Evolutionary conservation across 2,888 invertebrate species (phyloP), one percentile per base, ranked within the genome.

Genomic region (Melangyna quadrimaculata): DNA sequence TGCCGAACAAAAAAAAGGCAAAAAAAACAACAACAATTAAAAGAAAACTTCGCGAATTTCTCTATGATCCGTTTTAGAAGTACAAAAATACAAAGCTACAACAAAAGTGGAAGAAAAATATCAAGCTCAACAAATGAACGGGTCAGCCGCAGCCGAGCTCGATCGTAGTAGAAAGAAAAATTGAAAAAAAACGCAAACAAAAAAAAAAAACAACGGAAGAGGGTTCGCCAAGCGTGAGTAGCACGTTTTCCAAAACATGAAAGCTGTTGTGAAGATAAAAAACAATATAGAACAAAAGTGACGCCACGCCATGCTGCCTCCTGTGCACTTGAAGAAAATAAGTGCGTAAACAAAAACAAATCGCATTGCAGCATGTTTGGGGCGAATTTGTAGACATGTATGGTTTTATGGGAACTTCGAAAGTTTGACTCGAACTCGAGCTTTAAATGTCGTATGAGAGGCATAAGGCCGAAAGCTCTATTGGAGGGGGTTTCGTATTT

Each of bases 311-410:
- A 32, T 12, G 72, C 69, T 51, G 32, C 63, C 19, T 79, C 48
- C 14, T 65, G 45, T 61, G 57, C 72, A 70, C 69, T 72, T 73
- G 48, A 57, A 22, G 37, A 37, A 22, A 17, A 55, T 2, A 37
- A 78, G 43, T 73, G 77, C 81, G 86, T 86, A 86, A 86, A 86
- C 81, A 86, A 81, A 86, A 86, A 86, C 86, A 86, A 80, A 77
- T 45, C 12, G 55, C 29, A 70, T 29, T 43, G 10, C 43, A 75
- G 43, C 71, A 71, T 74, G 84, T 61, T 75, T 69, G 61, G n/a
- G 8, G 75, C 84, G 84, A 84, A 84, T 72, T 63, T 32, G 22
- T 22, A n/a, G 22, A 32, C 19, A 45, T 14, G 29, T 10, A 6
- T 17, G 32, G 10, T 17, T 35, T 10, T 5, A 29, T 48, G 1